These are phyloP conservation scores for Trachelus stipa DNA, from an alignment of 2,888 invertebrate species.

Conservation along the genomic window DNA sequence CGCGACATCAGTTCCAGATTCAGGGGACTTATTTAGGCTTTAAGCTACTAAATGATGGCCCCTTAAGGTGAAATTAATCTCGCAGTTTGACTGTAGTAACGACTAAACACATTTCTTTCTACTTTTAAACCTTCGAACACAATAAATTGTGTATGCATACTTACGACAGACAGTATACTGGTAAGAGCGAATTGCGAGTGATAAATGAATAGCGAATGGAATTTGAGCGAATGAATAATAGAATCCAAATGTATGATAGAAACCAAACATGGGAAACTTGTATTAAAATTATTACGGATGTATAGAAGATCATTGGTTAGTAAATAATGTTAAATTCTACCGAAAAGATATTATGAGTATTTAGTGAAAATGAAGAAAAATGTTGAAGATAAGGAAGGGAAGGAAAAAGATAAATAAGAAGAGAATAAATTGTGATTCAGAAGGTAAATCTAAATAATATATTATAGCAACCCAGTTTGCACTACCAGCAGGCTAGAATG, in stretches of 20 bases:
- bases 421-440: conserved; percentile 13
- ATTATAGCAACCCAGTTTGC: conserved; percentile 27
- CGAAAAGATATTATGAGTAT: neutral
- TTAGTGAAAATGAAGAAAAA: conserved; percentile 13
- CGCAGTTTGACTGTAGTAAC: no score
- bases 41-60: no score
- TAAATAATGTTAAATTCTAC: no score
- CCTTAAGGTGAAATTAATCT: no score
- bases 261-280: neutral
- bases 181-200: conserved; percentile 18
- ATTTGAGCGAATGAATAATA: conserved; percentile 4
- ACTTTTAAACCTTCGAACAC: neutral
- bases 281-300: neutral
- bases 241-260: neutral
- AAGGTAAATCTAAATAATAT: neutral
- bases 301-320: no score
- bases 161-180: conserved; percentile 22
- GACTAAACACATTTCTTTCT: no score
- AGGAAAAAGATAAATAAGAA: conserved; percentile 16
- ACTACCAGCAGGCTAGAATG: conserved; percentile 48
- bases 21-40: no score
- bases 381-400: conserved; percentile 18
- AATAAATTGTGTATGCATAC: conserved; percentile 16
- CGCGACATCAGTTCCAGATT: no score
- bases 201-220: conserved; percentile 19